Base-by-base conservation (phyloP, 2,113 vertebrate species). In the Leucoraja erinaceus region DNA sequence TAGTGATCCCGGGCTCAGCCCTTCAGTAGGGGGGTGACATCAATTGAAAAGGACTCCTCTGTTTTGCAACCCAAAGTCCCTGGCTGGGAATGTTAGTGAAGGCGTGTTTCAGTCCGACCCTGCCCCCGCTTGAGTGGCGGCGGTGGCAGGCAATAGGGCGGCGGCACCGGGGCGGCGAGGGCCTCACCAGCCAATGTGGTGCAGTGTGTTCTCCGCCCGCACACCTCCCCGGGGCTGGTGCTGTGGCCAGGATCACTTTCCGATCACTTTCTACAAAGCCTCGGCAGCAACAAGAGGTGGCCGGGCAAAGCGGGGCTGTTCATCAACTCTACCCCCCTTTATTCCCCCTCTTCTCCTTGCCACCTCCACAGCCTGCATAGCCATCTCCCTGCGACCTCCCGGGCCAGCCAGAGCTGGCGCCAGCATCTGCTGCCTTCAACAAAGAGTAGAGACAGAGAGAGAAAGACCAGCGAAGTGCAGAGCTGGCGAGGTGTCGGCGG, bases 401-500 rank as follows among this genome's bases (percentile, higher is more conserved):
- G 31, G 16, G 16, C 70, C 47, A 83, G 47, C 47, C 20, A 9
- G 77, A 79, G 77, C 77, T 79, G 77, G 54, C 38, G 38, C 54
- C 81, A 88, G 25, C 56, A 28, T 86, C 56, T 66, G 56, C 83
- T 20, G n/a, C 84, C 16, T 61, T 33, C 84, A 63, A 83, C 79
- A 83, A 83, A 83, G 79, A 61, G 9, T 56, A 47, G 38, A 47
- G 38, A 47, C 38, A 47, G 38, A 47, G 38, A 47, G 38, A 47
- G 38, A 47, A 61, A 22, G 31, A 9, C 10, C 54, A 61, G 54
- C 47, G 79, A 83, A 56, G 47, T 47, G 20, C 79, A 56, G 18
- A 54, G 38, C 74, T 81, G 93, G 84, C 79, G 77, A 74, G 68
- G 70, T 54, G 47, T 94, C 95, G 94, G 94, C 95, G 95, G 94